Conservation (phyloP, 2,797 vertebrate species). For the Labeo calbasu region DNA sequence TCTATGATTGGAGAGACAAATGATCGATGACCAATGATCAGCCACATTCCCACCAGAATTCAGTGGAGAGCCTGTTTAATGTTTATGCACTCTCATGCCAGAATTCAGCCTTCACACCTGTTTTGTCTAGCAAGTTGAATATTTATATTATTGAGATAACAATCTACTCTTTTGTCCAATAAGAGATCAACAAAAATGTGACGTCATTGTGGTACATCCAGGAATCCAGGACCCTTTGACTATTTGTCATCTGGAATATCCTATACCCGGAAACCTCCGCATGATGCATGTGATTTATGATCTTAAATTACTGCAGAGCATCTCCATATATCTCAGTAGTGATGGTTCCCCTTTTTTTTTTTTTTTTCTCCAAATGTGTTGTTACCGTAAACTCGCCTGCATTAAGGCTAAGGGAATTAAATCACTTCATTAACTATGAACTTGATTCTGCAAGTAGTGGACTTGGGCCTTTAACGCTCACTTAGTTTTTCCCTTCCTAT, state of each 20-base stretch:
- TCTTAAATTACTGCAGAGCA: not conserved
- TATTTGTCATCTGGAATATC: not conserved
- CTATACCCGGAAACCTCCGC: constrained; percentile 14
- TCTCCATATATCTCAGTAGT: not conserved
- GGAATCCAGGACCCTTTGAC: not conserved
- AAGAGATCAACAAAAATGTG: not conserved
- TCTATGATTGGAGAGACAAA: not conserved
- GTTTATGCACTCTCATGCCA: not conserved
- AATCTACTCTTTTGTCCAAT: not conserved
- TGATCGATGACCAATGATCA: constrained; percentile 1
- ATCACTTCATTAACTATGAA: not conserved
- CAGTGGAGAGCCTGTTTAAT: not conserved
- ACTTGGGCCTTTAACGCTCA: not conserved
- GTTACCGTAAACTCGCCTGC: constrained; percentile 13
- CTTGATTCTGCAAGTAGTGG: not conserved
- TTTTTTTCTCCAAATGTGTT: not conserved
- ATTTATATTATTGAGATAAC: not conserved
- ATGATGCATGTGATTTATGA: not conserved
- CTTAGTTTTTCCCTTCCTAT: not conserved
- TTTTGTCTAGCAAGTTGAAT: not conserved
- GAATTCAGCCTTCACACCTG: not conserved
- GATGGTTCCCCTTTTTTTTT: not conserved
- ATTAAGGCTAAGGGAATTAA: not conserved
- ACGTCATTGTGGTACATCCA: not conserved
- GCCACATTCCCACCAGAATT: not conserved